A percentile compares a stretch with the other conserved stretches of the same genome.
phyloP scores from a whole-genome alignment of 2,888 invertebrate genomes.

The Eurois occulta region DNA sequence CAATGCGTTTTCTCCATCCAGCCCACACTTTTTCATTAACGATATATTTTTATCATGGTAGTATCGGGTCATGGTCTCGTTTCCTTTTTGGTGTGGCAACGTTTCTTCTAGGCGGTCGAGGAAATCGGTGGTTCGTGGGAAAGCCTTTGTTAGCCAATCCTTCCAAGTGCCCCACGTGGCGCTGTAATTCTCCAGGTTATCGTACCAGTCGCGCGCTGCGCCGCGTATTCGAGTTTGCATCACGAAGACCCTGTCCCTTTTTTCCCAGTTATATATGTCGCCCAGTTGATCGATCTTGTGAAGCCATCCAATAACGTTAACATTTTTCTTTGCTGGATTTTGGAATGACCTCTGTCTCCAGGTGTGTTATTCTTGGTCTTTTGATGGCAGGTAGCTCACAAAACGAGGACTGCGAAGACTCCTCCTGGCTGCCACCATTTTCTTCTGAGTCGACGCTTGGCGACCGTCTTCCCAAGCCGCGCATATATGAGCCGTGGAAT shows the following conservation, averaged over 20 bases:
- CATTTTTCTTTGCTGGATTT: constrained; percentile 5
- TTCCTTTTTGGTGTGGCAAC: not conserved
- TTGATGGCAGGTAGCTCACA: not conserved
- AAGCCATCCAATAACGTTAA: not conserved
- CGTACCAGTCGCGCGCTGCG: constrained; percentile 1
- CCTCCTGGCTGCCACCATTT: not conserved
- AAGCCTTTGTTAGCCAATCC: not conserved
- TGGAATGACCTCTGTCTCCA: not conserved
- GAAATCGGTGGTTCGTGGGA: not conserved
- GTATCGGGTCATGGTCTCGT: not conserved
- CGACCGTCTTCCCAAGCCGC: not conserved
- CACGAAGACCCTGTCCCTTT: not conserved
- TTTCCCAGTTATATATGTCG: not conserved
- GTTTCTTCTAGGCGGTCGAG: not conserved
- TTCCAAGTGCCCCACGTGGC: not conserved
- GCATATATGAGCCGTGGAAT: not conserved
- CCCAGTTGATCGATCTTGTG: constrained; percentile 13
- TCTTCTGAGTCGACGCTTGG: not conserved
- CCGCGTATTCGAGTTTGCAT: constrained; percentile 2
- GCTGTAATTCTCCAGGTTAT: not conserved
- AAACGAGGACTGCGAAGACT: not conserved
- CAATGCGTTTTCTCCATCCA: not conserved
- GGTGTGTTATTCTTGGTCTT: not conserved
- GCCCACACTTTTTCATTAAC: not conserved
- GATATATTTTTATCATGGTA: constrained; percentile 5